Evolutionary conservation across 2,113 vertebrate genomes (phyloP).

Genomic region (Oncorhynchus mykiss): DNA sequence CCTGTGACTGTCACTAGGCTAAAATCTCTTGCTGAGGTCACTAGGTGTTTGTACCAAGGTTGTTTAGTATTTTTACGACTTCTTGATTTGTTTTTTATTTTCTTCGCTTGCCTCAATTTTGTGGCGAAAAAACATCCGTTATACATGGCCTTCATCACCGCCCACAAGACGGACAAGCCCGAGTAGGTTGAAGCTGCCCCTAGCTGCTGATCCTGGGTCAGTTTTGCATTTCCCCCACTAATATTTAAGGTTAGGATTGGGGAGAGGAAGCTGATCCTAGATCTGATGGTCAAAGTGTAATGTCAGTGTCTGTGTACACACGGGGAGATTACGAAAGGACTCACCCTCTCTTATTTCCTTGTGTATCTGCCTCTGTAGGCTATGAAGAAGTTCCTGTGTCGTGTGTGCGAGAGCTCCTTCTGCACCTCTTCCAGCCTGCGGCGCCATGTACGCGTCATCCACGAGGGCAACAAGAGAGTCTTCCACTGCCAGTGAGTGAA

Average conservation of each 20-base stretch:
- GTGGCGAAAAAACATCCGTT: too few species aligned
- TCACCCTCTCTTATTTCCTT: not conserved
- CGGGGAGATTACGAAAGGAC: too few species aligned
- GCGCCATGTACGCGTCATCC: constrained; percentile 88
- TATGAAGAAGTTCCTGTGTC: constrained; percentile 87
- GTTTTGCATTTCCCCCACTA: not conserved
- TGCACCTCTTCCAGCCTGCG: constrained; percentile 89
- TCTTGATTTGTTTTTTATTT: too few species aligned
- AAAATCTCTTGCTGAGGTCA: too few species aligned
- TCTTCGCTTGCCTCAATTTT: too few species aligned
- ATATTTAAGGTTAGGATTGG: not conserved
- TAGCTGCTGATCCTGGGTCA: too few species aligned
- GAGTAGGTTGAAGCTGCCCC: constrained; percentile 37
- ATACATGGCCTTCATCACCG: constrained; percentile 89
- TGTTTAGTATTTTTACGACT: not conserved
- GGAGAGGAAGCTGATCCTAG: constrained; percentile 21
- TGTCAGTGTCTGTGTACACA: too few species aligned
- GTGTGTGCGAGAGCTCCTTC: constrained; percentile 88
- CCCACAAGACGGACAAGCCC: constrained; percentile 81
- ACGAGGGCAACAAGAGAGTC: constrained; percentile 90
- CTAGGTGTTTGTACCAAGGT: too few species aligned
- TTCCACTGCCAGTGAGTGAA: constrained; percentile 87
- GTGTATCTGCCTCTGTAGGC: constrained; percentile 47
- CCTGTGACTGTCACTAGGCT: too few species aligned
- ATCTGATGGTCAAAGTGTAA: constrained; percentile 6